phyloP scores from a whole-genome alignment of 2,113 vertebrate genomes.

The Protobothrops mucrosquamatus region DNA sequence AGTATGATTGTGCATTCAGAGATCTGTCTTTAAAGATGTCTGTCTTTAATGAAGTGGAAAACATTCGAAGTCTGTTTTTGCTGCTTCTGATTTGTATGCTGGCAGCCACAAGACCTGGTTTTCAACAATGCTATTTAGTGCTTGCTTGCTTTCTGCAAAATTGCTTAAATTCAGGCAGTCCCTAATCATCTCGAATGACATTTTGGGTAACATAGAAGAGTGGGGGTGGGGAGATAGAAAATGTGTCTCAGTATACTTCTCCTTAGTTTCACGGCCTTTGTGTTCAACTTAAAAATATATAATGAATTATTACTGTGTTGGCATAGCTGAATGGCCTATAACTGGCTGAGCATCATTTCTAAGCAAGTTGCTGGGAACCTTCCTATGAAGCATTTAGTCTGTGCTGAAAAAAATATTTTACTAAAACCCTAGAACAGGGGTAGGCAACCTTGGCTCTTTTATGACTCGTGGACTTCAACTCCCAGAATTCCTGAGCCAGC shows the following conservation, averaged over 20 bases:
- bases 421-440: too few species aligned
- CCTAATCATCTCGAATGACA: not conserved
- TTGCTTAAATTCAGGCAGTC: constrained; percentile 20
- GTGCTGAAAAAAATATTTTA: not conserved
- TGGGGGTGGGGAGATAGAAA: not conserved
- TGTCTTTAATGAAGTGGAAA: constrained; percentile 2
- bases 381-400: not conserved
- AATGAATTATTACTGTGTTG: not conserved
- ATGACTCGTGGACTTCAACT: too few species aligned
- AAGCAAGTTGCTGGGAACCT: not conserved
- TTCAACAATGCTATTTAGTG: constrained; percentile 26
- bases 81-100: constrained; percentile 30
- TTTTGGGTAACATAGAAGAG: not conserved
- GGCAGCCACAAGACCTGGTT: constrained; percentile 32
- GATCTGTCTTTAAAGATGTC: not conserved
- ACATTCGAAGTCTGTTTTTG: not conserved
- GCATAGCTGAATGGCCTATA: not conserved
- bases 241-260: not conserved
- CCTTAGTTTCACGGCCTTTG: not conserved
- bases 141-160: constrained; percentile 39
- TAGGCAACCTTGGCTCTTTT: too few species aligned
- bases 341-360: not conserved
- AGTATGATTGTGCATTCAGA: not conserved
- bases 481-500: too few species aligned
- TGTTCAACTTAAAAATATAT: not conserved